phyloP scores from a whole-genome alignment of 2,888 invertebrate genomes.

The Chrysolina oricalcia region DNA sequence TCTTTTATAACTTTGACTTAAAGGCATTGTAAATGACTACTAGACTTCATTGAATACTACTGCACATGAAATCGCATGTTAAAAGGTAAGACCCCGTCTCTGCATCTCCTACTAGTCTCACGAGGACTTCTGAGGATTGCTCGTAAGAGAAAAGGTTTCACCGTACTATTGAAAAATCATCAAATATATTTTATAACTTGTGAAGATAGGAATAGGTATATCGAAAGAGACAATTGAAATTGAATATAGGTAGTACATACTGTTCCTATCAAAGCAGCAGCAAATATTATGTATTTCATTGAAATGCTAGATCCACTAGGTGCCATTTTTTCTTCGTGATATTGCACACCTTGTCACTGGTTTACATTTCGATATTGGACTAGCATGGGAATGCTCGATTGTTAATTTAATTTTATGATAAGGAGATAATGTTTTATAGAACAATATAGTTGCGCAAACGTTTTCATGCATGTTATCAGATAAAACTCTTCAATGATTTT shows the following conservation, averaged over 20 bases:
- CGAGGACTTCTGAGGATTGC: no score
- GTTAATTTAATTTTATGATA: slow-evolving; percentile 31
- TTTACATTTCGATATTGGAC: slow-evolving; percentile 7
- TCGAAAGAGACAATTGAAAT: background rate
- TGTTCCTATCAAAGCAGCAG: slow-evolving; percentile 44
- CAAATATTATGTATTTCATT: slow-evolving; percentile 40
- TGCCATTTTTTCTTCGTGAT: slow-evolving; percentile 26
- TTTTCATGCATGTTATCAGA: slow-evolving; percentile 7
- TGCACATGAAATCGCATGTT: no score
- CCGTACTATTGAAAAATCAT: no score
- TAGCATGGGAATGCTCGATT: slow-evolving; percentile 2
- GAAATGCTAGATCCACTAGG: slow-evolving; percentile 8
- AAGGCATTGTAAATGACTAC: no score
- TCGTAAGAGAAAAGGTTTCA: no score
- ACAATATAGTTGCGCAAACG: slow-evolving; percentile 34
- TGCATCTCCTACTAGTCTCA: no score
- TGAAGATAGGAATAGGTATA: no score
- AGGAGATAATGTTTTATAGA: slow-evolving; percentile 24
- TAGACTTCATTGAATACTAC: no score
- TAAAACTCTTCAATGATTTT: slow-evolving; percentile 26
- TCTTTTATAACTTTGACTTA: no score
- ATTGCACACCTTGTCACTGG: slow-evolving; percentile 26
- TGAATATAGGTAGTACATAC: slow-evolving; percentile 41
- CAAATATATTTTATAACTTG: no score
- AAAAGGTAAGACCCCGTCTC: no score